phyloP scores from a whole-genome alignment of 2,888 invertebrate species.

The Limnephilus lunatus region DNA sequence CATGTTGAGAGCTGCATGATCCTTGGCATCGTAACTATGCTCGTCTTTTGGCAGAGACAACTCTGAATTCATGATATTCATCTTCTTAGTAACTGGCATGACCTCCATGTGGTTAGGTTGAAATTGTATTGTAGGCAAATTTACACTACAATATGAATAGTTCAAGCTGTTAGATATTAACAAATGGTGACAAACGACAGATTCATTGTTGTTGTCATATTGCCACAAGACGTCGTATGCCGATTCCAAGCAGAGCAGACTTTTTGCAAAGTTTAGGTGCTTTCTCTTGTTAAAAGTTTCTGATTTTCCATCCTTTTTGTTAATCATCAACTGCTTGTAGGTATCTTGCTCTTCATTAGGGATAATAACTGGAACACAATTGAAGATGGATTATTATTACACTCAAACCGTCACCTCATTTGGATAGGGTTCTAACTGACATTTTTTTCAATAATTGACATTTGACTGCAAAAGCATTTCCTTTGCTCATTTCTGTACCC shows the following conservation, averaged over 20 bases:
- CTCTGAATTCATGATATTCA: constrained; percentile 80
- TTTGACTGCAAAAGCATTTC: too few species aligned
- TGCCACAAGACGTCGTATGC: constrained; percentile 96
- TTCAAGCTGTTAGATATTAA: constrained; percentile 70
- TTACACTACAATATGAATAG: neutral
- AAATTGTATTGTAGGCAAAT: constrained; percentile 4
- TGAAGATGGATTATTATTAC: neutral
- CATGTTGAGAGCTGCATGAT: constrained; percentile 94
- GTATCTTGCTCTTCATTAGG: constrained; percentile 88
- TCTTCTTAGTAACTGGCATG: neutral
- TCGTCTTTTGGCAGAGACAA: constrained; percentile 86
- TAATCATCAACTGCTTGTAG: constrained; percentile 93
- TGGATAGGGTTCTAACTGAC: too few species aligned
- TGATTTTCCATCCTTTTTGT: constrained; percentile 92
- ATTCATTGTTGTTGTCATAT: constrained; percentile 82
- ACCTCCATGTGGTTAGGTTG: neutral
- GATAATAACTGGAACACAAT: constrained; percentile 81
- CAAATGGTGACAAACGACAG: constrained; percentile 89
- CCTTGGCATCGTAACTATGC: constrained; percentile 85
- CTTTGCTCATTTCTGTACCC: too few species aligned
- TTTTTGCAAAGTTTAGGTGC: constrained; percentile 90
- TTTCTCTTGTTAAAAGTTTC: constrained; percentile 88
- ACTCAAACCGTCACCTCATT: too few species aligned
- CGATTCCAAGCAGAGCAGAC: constrained; percentile 91
- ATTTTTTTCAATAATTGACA: too few species aligned